phyloP scores from a whole-genome alignment of 1,140 invertebrate species.

The Potamilus streckersoni region DNA sequence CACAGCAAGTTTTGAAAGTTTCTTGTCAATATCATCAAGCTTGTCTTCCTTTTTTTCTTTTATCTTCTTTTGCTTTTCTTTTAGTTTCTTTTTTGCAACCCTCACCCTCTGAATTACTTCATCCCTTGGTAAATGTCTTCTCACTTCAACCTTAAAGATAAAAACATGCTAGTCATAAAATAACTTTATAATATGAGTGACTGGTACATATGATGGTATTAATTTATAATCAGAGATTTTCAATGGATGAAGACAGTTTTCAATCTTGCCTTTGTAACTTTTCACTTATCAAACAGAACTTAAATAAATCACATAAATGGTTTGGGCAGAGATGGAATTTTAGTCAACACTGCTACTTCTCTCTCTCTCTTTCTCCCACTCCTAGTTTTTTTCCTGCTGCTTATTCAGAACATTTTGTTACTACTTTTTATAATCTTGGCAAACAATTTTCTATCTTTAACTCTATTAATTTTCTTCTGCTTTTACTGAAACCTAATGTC shows the following conservation, averaged over 20 bases:
- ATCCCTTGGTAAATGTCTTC: constrained; percentile 35
- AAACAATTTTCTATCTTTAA: too few relatives aligned
- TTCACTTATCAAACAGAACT: background rate
- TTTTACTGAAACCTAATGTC: too few relatives aligned
- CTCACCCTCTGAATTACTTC: constrained; percentile 29
- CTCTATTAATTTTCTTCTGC: too few relatives aligned
- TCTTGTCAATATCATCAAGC: background rate
- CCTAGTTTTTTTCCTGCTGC: too few relatives aligned
- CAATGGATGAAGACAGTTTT: background rate
- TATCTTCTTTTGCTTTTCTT: constrained; percentile 19
- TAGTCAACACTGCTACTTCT: too few relatives aligned
- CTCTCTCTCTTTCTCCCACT: too few relatives aligned
- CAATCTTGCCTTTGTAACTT: background rate
- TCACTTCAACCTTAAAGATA: constrained; percentile 34
- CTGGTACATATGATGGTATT: background rate
- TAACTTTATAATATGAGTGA: background rate
- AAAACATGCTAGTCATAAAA: constrained; percentile 1
- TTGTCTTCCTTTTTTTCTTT: constrained; percentile 13
- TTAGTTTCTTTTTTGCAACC: constrained; percentile 29
- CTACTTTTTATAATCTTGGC: too few relatives aligned
- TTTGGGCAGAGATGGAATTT: too few relatives aligned
- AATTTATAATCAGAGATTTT: background rate
- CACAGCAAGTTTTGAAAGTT: too few relatives aligned
- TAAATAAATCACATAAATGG: background rate
- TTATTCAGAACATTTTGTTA: too few relatives aligned